A percentile compares a stretch with the other conserved stretches of the same genome.
These are phyloP conservation scores for Drosophila orena DNA, from an alignment of 1,140 invertebrate species.

Conservation along the genomic window DNA sequence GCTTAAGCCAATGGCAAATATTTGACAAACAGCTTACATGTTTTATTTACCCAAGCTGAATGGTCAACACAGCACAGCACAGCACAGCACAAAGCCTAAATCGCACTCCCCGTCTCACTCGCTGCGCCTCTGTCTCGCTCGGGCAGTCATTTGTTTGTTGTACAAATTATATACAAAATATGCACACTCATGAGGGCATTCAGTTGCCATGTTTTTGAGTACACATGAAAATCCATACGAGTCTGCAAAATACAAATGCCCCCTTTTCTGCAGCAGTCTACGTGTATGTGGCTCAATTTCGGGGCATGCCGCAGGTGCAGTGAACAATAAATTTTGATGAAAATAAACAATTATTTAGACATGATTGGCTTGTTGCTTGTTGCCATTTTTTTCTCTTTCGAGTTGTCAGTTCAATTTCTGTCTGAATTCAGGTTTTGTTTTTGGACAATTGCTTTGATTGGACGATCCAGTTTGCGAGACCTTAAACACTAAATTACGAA, in stretches of 20 bases:
- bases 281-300: slow-evolving; percentile 15
- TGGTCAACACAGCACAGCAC: slow-evolving; percentile 66
- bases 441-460: slow-evolving; percentile 29
- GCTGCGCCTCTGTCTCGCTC: not conserved
- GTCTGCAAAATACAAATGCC: slow-evolving; percentile 30
- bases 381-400: slow-evolving; percentile 15
- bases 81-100: slow-evolving; percentile 49
- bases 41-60: slow-evolving; percentile 75
- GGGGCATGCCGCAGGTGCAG: slow-evolving; percentile 61
- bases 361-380: slow-evolving; percentile 41
- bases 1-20: slow-evolving; percentile 70
- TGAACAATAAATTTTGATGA: slow-evolving; percentile 71
- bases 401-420: not conserved
- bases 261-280: not conserved
- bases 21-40: slow-evolving; percentile 75
- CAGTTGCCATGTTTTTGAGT: slow-evolving; percentile 53
- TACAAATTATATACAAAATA: slow-evolving; percentile 70
- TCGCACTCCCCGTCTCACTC: slow-evolving; percentile 13
- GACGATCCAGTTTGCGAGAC: not conserved
- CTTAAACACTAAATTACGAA: not conserved
- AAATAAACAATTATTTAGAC: slow-evolving; percentile 73
- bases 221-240: slow-evolving; percentile 36
- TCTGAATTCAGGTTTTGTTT: slow-evolving; percentile 3
- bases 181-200: slow-evolving; percentile 41
- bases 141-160: slow-evolving; percentile 51